These are phyloP conservation scores for Tholera decimalis DNA, from an alignment of 2,888 invertebrate species.

Conservation along the genomic window DNA sequence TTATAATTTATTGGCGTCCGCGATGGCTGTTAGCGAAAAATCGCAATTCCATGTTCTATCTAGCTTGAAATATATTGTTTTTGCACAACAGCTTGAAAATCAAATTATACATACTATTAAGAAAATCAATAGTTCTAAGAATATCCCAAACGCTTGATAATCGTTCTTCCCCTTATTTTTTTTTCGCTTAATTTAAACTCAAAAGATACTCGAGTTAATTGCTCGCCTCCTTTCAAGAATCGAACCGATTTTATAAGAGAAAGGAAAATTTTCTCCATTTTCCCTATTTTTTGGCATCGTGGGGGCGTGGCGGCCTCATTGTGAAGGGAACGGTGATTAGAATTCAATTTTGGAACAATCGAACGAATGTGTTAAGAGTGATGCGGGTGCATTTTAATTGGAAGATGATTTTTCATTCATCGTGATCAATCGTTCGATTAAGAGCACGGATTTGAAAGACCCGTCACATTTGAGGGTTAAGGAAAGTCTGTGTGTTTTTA, in stretches of 20 bases:
- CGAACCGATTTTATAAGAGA: slow-evolving; percentile 83
- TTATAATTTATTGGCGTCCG: slow-evolving; percentile 53
- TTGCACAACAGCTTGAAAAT: slow-evolving; percentile 1
- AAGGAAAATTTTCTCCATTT: slow-evolving; percentile 87
- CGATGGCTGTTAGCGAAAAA: slow-evolving; percentile 35
- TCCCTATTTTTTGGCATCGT: slow-evolving; percentile 87
- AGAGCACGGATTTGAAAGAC: slow-evolving; percentile 17
- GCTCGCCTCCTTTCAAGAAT: slow-evolving; percentile 86
- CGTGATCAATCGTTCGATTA: slow-evolving; percentile 54
- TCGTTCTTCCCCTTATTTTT: slow-evolving; percentile 71
- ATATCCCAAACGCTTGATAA: slow-evolving; percentile 67
- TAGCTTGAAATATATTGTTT: slow-evolving; percentile 16
- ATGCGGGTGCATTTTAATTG: slow-evolving; percentile 90
- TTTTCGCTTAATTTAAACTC: slow-evolving; percentile 91
- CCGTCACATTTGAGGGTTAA: slow-evolving; percentile 41
- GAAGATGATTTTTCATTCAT: slow-evolving; percentile 79
- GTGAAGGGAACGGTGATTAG: slow-evolving; percentile 89
- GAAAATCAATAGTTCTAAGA: slow-evolving; percentile 49
- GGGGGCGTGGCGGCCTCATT: slow-evolving; percentile 80
- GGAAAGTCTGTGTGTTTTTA: slow-evolving; percentile 13
- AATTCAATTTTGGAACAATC: slow-evolving; percentile 91
- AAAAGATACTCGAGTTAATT: slow-evolving; percentile 91
- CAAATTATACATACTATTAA: slow-evolving; percentile 22
- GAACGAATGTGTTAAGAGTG: slow-evolving; percentile 83
- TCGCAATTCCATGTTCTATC: background rate